Evolutionary conservation across 1,140 invertebrate genomes (phyloP).

Genomic region (Spodoptera frugiperda): DNA sequence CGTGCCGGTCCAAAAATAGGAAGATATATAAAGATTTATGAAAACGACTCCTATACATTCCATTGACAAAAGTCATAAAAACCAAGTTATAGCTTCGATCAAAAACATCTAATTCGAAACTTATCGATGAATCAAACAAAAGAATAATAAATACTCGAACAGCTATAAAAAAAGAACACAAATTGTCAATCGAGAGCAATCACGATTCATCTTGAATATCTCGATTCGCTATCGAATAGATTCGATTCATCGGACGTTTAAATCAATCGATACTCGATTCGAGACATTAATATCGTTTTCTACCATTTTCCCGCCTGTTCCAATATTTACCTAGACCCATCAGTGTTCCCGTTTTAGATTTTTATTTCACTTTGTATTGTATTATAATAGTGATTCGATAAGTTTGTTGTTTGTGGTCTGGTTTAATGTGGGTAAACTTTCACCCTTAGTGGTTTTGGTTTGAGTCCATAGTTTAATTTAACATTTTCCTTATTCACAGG

Average conservation of each 20-base stretch:
- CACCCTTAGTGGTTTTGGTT: too few species aligned
- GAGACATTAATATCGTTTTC: slow-evolving; percentile 57
- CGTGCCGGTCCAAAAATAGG: too few species aligned
- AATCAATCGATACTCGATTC: slow-evolving; percentile 56
- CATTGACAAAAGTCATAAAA: too few species aligned
- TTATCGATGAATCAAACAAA: slow-evolving; percentile 15
- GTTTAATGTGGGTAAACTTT: background rate
- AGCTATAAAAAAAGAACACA: slow-evolving; percentile 43
- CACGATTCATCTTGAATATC: slow-evolving; percentile 44
- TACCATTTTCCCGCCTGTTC: slow-evolving; percentile 51
- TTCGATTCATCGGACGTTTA: slow-evolving; percentile 47
- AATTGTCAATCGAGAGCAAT: slow-evolving; percentile 51
- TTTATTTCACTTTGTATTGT: slow-evolving; percentile 5
- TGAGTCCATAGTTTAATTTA: too few species aligned
- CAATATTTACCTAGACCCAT: slow-evolving; percentile 54
- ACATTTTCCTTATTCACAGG: too few species aligned
- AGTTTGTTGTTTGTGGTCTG: background rate
- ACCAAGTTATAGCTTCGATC: background rate
- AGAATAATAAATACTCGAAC: slow-evolving; percentile 24
- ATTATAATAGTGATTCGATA: slow-evolving; percentile 7
- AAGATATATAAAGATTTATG: too few species aligned
- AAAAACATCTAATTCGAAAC: slow-evolving; percentile 23
- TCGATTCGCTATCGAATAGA: slow-evolving; percentile 46
- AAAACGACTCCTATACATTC: too few species aligned
- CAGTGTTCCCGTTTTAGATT: slow-evolving; percentile 36